phyloP scores from a whole-genome alignment of 2,888 invertebrate species.

The Amphiduros pacificus region DNA sequence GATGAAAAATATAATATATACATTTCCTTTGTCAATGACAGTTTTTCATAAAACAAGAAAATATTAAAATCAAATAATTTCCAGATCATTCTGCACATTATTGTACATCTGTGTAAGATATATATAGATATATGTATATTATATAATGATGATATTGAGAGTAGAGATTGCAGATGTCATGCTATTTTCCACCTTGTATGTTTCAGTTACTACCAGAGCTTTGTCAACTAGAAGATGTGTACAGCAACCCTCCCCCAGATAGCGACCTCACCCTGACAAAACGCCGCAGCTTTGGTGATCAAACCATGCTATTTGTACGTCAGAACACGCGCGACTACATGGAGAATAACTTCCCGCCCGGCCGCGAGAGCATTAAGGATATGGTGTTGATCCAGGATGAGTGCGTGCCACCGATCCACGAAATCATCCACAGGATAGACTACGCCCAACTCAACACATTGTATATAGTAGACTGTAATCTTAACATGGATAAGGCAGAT shows the following conservation, averaged over 20 bases:
- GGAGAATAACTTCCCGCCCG: conserved; percentile 31
- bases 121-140: no score
- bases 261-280: conserved; percentile 32
- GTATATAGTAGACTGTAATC: conserved; percentile 31
- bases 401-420: conserved; percentile 29
- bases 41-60: no score
- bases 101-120: no score
- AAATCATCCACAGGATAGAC: conserved; percentile 31
- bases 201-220: no score
- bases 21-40: no score
- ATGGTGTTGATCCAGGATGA: conserved; percentile 34
- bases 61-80: no score
- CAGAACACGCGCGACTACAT: conserved; percentile 35
- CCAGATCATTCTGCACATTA: no score
- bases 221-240: conserved; percentile 35
- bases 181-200: no score
- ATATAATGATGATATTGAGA: no score
- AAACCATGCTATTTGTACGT: conserved; percentile 33
- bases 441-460: conserved; percentile 26
- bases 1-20: no score
- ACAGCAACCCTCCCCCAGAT: conserved; percentile 26
- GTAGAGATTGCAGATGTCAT: no score
- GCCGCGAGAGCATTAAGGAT: conserved; percentile 31
- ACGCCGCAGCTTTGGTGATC: conserved; percentile 33
- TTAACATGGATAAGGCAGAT: conserved; percentile 23